Conservation (phyloP, 2,797 vertebrate genomes). For the Danio choprae region DNA sequence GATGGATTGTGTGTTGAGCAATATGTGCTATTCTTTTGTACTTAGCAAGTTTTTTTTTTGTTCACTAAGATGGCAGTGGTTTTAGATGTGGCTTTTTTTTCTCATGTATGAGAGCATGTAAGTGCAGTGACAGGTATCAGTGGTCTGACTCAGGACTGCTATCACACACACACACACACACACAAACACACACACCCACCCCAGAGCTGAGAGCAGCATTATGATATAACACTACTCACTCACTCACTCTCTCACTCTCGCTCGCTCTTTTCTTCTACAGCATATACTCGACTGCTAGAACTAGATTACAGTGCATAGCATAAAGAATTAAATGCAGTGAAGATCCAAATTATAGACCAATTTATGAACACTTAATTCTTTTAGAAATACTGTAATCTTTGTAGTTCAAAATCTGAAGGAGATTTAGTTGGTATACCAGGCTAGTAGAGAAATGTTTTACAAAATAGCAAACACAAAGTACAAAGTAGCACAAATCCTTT, state of each 20-base stretch:
- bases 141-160: conserved; percentile 29
- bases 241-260: no score
- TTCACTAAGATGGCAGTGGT: neutral
- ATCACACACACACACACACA: conserved; percentile 39
- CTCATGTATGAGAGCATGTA: neutral
- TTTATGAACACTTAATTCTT: no score
- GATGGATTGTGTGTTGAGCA: no score
- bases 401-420: no score
- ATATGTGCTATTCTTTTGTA: neutral
- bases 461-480: no score
- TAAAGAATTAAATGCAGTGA: no score
- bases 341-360: no score
- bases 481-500: no score
- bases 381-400: no score
- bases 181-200: conserved; percentile 25
- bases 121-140: conserved; percentile 17
- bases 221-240: neutral
- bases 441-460: no score
- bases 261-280: neutral
- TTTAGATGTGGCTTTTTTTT: conserved; percentile 10
- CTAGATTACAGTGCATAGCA: neutral
- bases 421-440: no score
- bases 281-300: neutral
- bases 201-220: conserved; percentile 19
- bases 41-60: neutral